Percentiles rank a stretch among this genome's conserved stretches.
phyloP scores from a whole-genome alignment of 2,113 vertebrate species.

The Spea bombifrons region DNA sequence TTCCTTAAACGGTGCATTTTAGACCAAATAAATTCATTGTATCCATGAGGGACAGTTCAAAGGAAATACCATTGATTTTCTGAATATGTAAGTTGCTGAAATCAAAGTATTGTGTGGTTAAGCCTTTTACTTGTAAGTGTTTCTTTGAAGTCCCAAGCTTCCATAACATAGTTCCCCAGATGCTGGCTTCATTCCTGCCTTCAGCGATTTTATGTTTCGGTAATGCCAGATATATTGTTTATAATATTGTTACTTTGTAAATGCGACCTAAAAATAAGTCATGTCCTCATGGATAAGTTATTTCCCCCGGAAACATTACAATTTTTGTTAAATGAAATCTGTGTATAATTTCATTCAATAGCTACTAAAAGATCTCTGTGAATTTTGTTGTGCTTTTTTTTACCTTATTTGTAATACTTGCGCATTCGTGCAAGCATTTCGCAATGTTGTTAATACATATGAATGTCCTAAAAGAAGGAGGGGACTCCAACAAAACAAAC shows the following conservation, averaged over 20 bases:
- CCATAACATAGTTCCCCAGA: not conserved
- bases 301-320: not conserved
- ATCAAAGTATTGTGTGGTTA: slow-evolving; percentile 13
- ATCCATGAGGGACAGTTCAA: slow-evolving; percentile 5
- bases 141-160: not conserved
- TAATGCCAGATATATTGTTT: not conserved
- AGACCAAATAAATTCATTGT: not conserved
- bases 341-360: too few relatives aligned
- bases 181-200: not conserved
- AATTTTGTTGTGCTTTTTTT: too few relatives aligned
- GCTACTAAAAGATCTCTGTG: too few relatives aligned
- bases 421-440: too few relatives aligned
- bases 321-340: too few relatives aligned
- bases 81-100: not conserved
- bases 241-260: not conserved
- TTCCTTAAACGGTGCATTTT: not conserved
- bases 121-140: not conserved
- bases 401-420: too few relatives aligned
- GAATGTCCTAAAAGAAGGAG: too few relatives aligned
- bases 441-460: too few relatives aligned
- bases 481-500: too few relatives aligned
- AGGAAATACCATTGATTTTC: not conserved
- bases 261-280: not conserved
- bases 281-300: not conserved
- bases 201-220: not conserved